A percentile compares a stretch with the other conserved stretches of the same genome.
These are phyloP conservation scores for Climacteris rufus DNA, from an alignment of 2,113 vertebrate species.

Conservation along the genomic window DNA sequence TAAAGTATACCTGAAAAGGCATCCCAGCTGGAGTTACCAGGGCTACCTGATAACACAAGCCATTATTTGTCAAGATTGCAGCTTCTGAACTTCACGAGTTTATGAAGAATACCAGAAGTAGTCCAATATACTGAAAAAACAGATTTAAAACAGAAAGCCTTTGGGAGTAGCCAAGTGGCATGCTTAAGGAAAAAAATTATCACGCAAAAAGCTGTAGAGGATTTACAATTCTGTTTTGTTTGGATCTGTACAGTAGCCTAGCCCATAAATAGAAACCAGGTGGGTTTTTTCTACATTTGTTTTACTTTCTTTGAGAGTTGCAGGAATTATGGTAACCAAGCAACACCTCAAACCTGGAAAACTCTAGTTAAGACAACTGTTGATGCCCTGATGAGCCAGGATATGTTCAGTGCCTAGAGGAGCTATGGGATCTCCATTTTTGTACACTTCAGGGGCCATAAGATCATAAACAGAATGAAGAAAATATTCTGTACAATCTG, in stretches of 20 bases:
- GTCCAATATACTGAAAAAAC: neutral
- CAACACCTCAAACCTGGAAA: constrained; percentile 50
- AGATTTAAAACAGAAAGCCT: neutral
- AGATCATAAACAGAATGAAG: neutral
- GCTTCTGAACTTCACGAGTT: neutral
- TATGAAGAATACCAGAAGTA: neutral
- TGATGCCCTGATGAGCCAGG: constrained; percentile 39
- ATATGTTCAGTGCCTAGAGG: neutral
- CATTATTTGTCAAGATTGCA: neutral
- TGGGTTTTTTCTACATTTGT: neutral
- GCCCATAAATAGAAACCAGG: neutral
- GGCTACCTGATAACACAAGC: neutral
- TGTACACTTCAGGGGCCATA: neutral
- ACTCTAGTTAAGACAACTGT: constrained; percentile 45
- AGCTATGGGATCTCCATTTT: neutral
- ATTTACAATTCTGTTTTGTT: constrained; percentile 27
- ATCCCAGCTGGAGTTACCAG: neutral
- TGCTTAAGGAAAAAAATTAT: neutral
- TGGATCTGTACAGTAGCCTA: neutral
- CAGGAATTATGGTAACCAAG: constrained; percentile 56
- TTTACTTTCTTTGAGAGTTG: constrained; percentile 51
- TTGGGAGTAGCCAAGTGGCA: neutral
- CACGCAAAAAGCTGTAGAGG: neutral
- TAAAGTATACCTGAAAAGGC: neutral
- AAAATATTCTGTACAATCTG: neutral